Percentiles rank a stretch among this genome's conserved stretches.
phyloP scores from a whole-genome alignment of 2,888 invertebrate species.

The Microctonus hyperodae region DNA sequence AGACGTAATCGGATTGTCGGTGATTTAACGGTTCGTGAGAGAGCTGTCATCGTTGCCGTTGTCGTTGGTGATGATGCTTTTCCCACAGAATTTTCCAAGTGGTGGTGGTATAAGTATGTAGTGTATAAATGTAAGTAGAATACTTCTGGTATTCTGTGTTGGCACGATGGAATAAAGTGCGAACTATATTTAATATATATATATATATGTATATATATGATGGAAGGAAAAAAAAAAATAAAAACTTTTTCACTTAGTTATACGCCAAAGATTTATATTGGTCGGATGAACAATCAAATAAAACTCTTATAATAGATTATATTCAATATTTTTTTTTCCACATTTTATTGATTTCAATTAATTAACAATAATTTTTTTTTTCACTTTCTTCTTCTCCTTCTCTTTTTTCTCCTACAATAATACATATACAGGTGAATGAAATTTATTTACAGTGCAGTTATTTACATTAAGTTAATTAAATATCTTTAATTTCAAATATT shows the following conservation, averaged over 20 bases:
- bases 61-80: not conserved
- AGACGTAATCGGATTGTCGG: constrained; percentile 57
- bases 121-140: not conserved
- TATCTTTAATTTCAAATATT: constrained; percentile 40
- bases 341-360: constrained; percentile 53
- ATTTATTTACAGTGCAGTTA: constrained; percentile 57
- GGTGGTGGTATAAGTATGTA: not conserved
- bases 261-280: not conserved
- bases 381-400: too few relatives aligned
- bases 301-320: not conserved
- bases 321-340: constrained; percentile 29
- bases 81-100: not conserved
- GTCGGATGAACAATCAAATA: not conserved
- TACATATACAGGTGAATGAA: constrained; percentile 51
- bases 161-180: not conserved
- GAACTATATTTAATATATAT: not conserved
- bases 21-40: constrained; percentile 49
- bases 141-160: not conserved
- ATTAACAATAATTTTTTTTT: constrained; percentile 56
- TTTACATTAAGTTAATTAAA: constrained; percentile 54
- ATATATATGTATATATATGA: not conserved
- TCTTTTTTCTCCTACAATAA: constrained; percentile 44
- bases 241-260: not conserved
- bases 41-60: constrained; percentile 15
- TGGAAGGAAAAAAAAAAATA: not conserved